Evolutionary conservation across 1,140 invertebrate species (phyloP), one percentile per base, ranked within the genome.

Genomic region (Archegozetes longisetosus): DNA sequence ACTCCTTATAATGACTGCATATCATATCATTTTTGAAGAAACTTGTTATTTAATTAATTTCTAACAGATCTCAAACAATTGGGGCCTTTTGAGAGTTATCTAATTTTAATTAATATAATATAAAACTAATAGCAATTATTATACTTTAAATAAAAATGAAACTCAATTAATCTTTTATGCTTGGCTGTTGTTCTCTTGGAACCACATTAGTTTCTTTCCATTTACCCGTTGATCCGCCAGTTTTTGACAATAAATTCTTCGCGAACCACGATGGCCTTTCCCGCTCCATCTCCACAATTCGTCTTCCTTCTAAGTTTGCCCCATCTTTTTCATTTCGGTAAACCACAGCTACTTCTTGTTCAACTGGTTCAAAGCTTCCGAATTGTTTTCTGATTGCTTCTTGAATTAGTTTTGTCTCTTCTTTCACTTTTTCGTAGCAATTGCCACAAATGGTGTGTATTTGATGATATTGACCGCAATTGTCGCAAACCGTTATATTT

Each of bases 391-490:
- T 79, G 14, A 88, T 70, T 65, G 84, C 75, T 48, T 80, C 70
- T 68, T 81, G 70, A 63, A 92, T 88, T 64, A 79, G 76, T 72
- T 81, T 72, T 0, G 87, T 91, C 77, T 92, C 88, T 54, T 76
- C 68, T 66, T 81, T 82, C 0, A 91, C 80, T 75, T 78, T 84
- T 49, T 79, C 77, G 66, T 92, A 93, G 69, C 88, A 93, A 66
- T 85, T 77, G 29, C 88, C 79, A 72, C 90, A 94, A 27, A 93
- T 72, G 53, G 78, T 73, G 26, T 80, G 78, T 51, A 76, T 72
- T 74, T 88, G 82, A 70, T 91, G 78, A 73, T 83, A 74, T 71
- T 88, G 80, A 23, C 88, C 88, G 75, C 89, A 93, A 51, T 77
- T 77, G 56, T 78, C 70, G 68, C 89, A 93, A 0, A 78, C 77